Base-by-base conservation (phyloP, 2,888 invertebrate genomes). In the Perizoma flavofasciatum region DNA sequence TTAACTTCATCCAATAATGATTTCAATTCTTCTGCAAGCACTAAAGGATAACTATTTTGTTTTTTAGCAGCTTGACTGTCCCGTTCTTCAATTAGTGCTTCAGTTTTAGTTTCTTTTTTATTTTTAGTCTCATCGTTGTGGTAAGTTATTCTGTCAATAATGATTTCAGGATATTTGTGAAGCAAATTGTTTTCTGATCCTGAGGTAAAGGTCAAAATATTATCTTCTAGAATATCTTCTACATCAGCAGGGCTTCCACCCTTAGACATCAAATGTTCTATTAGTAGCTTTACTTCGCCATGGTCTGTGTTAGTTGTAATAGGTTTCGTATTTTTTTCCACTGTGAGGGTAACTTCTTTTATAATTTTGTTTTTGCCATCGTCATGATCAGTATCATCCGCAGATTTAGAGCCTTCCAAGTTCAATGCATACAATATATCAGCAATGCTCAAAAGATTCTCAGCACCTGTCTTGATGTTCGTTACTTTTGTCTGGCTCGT, bases 151-250 rank as follows among this genome's bases (percentile, higher is more conserved):
- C 57, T 62, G n/a, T 63, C 59, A 53, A 63, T 54, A 5, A 63
- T 47, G 10, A 66, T 51, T 59, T 63, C 60, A 37, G 62, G 65
- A 40, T 66, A 63, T 39, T 60, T 59, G 40, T 60, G 58, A 6
- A 55, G 47, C 32, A 61, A 35, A 37, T 63, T 57, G 7, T 46
- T 55, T 35, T 51, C 59, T 9, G 49, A 22, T 22, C 57, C 46
- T 44, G 55, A 33, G 0, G 10, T n/a, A 8, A 37, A 39, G 10
- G 7, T 43, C 11, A 49, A 7, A 2, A 55, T 51, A 37, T 46
- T 22, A 40, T 51, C n/a, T 45, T 53, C 58, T 7, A 34, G 35
- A 44, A 33, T 48, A 7, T 59, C 43, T 35, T 53, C 34, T 49
- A 37, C 4, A 32, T 43, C 44, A 35, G 4, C 34, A 49, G 40